Evolutionary conservation across 2,113 vertebrate species (phyloP), one percentile per base, ranked within the genome.

Genomic region (Catharus minimus): DNA sequence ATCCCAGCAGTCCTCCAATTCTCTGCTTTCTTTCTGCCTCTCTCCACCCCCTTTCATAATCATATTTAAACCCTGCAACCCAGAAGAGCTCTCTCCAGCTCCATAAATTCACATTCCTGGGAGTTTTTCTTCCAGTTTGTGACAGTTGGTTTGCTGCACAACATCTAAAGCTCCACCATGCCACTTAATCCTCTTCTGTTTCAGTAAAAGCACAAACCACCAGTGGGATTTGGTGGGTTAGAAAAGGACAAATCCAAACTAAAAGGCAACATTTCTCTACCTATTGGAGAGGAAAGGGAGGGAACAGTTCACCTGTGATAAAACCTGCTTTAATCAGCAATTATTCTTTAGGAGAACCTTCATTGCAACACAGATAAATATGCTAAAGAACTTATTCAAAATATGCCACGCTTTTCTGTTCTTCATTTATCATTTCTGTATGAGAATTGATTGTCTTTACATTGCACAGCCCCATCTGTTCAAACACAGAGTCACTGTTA

Each of bases 391-490:
- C 23, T 47, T 33, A 28, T 36, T 21, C 21, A 7, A 26, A 12
- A 33, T 7, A 27, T 0, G 10, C 53, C 76, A 68, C 0, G 0
- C 16, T 75, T 49, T 47, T 56, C 39, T 28, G 17, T 52, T 87
- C 55, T 50, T 53, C 50, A 65, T 78, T 85, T 43, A 22, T 53
- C 27, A 26, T 30, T 66, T 55, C 22, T 38, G 39, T 17, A 11
- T 28, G 43, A 82, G 55, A 27, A 76, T 17, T 41, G 32, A 71
- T 79, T 74, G 47, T 38, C 61, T 88, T 62, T 60, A 30, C 49
- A n/a, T 39, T 61, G 2, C 20, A 36, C 39, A 84, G 33, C 41
- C 76, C 66, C 86, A 84, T 49, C 89, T 81, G 81, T 49, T 85
- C 66, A 27, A 43, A 72, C n/a, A 47, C 53, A 38, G 20, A 55